phyloP scores from a whole-genome alignment of 2,888 invertebrate species.

The Aphidoletes aphidimyza region DNA sequence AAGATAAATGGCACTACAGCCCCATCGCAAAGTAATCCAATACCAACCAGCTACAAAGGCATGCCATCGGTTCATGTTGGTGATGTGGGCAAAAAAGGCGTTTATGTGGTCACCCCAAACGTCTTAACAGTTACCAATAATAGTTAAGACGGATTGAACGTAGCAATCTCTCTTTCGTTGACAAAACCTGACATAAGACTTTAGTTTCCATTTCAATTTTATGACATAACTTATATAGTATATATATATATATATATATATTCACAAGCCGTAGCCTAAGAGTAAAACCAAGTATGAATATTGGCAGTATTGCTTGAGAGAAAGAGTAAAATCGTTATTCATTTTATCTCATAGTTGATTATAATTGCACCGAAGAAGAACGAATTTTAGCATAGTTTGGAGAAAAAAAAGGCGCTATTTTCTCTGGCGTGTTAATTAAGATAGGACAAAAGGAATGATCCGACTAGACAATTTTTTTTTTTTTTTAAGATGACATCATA shows the following conservation, averaged over 20 bases:
- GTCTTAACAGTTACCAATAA: slow-evolving; percentile 36
- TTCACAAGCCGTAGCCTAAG: too few relatives aligned
- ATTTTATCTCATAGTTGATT: not conserved
- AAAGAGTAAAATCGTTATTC: not conserved
- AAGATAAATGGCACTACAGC: too few relatives aligned
- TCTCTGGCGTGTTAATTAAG: too few relatives aligned
- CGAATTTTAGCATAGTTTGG: too few relatives aligned
- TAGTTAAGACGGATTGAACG: not conserved
- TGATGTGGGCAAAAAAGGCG: not conserved
- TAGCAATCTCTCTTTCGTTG: not conserved
- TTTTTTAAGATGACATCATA: not conserved
- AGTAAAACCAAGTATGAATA: too few relatives aligned
- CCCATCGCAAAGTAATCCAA: not conserved
- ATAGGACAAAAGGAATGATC: too few relatives aligned
- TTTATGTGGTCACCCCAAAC: not conserved
- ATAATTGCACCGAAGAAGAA: not conserved
- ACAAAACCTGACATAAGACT: not conserved
- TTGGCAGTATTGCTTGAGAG: not conserved
- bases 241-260: not conserved
- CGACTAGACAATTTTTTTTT: too few relatives aligned
- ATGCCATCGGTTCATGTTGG: not conserved
- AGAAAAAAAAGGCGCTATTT: too few relatives aligned
- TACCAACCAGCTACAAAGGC: not conserved
- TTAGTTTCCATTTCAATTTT: slow-evolving; percentile 21
- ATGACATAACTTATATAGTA: too few relatives aligned